Percentiles rank a stretch among this genome's conserved stretches.
Evolutionary conservation across 2,797 vertebrate genomes (phyloP).

Genomic region (Rhinella marina): DNA sequence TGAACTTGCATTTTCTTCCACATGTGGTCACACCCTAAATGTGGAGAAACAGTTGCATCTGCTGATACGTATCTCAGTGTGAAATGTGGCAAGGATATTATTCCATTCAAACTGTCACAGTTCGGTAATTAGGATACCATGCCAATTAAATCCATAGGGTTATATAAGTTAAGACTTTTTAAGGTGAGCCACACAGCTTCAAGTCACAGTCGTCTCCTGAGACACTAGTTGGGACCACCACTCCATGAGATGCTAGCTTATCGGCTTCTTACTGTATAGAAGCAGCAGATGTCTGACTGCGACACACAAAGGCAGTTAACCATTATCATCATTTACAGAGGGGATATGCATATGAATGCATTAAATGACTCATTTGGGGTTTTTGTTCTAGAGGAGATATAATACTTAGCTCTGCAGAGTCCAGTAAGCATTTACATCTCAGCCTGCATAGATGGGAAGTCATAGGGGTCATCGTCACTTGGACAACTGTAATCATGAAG

Average conservation of each 20-base stretch:
- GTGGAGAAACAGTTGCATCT: too few relatives aligned
- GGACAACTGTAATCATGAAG: slow-evolving; percentile 8
- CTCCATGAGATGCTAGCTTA: background rate
- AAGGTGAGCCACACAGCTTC: too few relatives aligned
- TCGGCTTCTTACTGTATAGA: background rate
- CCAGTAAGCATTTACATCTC: background rate
- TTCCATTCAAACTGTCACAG: too few relatives aligned
- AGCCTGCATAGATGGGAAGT: background rate
- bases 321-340: slow-evolving; percentile 20
- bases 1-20: too few relatives aligned
- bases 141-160: too few relatives aligned
- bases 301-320: slow-evolving; percentile 16
- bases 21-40: too few relatives aligned
- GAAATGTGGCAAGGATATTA: too few relatives aligned
- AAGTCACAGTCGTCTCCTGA: too few relatives aligned
- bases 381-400: slow-evolving; percentile 47
- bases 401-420: background rate
- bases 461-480: background rate
- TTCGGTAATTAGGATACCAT: too few relatives aligned
- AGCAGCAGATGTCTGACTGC: slow-evolving; percentile 36
- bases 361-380: slow-evolving; percentile 45
- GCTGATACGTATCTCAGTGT: too few relatives aligned
- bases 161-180: too few relatives aligned
- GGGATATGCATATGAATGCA: slow-evolving; percentile 53
- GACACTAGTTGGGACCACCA: too few relatives aligned